Evolutionary conservation across 30 jellyfish, hydroid and myxozoan species (phyloP).

Genomic region (Catostylus mosaicus): DNA sequence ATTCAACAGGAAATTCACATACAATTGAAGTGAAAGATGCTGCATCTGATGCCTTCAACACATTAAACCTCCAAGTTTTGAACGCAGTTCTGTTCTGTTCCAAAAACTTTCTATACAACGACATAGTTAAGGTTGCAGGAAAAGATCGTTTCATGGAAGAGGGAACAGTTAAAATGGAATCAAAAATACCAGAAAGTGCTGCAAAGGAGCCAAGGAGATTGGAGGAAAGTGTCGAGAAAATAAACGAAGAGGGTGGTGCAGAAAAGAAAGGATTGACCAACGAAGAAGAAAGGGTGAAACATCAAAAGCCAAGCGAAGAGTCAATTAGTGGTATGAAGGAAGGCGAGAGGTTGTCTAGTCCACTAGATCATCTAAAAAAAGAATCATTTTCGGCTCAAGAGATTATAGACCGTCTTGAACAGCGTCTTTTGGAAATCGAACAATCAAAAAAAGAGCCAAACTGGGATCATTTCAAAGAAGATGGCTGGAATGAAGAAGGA

Average conservation of each 20-base stretch:
- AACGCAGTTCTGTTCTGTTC: conserved; percentile 30
- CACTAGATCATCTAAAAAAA: background rate
- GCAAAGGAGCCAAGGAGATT: background rate
- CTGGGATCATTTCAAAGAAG: background rate
- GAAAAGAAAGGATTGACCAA: background rate
- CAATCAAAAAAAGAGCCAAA: background rate
- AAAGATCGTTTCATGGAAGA: background rate
- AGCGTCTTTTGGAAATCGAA: background rate
- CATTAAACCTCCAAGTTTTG: background rate
- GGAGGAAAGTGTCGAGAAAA: background rate
- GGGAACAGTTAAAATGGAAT: background rate
- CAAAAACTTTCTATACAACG: conserved; percentile 11
- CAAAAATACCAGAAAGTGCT: background rate
- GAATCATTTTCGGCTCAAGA: background rate
- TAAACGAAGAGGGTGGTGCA: background rate
- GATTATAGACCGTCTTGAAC: background rate
- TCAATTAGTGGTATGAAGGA: background rate
- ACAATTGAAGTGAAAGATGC: background rate
- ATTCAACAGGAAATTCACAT: conserved; percentile 21
- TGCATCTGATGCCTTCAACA: background rate
- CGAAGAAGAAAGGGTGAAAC: background rate
- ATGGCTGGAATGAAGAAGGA: background rate
- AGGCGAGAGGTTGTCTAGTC: background rate
- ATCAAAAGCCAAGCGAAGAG: background rate
- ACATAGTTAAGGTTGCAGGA: conserved; percentile 11